These are phyloP conservation scores for Xenops minutus DNA, from an alignment of 2,797 vertebrate species.

Conservation along the genomic window DNA sequence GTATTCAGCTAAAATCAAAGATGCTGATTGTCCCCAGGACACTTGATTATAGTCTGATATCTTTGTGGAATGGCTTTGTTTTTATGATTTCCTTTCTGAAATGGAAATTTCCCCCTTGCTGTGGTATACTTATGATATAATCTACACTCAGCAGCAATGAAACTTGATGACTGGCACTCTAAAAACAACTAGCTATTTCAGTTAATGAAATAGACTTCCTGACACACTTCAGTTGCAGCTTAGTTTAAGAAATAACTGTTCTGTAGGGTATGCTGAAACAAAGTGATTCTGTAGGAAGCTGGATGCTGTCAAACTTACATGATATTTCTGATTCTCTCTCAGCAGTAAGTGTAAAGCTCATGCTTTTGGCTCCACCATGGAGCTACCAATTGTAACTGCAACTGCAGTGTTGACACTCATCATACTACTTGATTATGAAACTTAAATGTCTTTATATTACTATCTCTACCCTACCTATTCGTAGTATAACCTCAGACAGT, in stretches of 20 bases:
- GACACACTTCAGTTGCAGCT: background rate
- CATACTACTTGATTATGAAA: background rate
- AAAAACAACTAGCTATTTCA: background rate
- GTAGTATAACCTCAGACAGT: background rate
- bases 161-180: background rate
- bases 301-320: background rate
- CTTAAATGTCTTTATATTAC: background rate
- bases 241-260: background rate
- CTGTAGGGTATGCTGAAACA: background rate
- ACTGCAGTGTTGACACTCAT: background rate
- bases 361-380: constrained; percentile 80
- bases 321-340: background rate
- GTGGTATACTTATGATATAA: background rate
- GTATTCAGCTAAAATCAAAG: background rate
- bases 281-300: constrained; percentile 24
- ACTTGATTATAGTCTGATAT: background rate
- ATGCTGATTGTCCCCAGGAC: background rate
- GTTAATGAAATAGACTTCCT: background rate
- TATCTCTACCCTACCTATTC: background rate
- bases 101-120: background rate
- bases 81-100: background rate
- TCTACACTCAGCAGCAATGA: background rate
- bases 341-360: constrained; percentile 56
- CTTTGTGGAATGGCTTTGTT: background rate
- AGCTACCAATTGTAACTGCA: constrained; percentile 77